Base-by-base conservation (phyloP, 2,113 vertebrate genomes). In the Nansenia antarctica region DNA sequence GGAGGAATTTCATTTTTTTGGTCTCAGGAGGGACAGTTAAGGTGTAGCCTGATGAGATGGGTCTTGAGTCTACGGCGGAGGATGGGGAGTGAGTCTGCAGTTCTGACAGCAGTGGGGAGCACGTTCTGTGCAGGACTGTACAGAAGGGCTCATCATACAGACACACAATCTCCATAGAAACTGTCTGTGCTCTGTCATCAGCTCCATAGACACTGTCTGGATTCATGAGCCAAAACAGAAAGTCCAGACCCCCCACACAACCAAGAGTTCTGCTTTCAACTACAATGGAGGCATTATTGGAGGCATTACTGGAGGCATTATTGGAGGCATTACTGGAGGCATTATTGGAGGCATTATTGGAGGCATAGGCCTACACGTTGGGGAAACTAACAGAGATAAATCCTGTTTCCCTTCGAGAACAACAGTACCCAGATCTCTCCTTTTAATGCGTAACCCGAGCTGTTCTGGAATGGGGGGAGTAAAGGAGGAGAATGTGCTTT, bases 391-490 rank as follows among this genome's bases (percentile, higher is more conserved):
- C 27, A 29, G 42, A 45, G 20, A 42, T 54, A 29, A 37, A 34
- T n/a, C 8, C 68, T n/a, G n/a, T n/a, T n/a, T 60, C 32, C 9
- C 52, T 62, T 42, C 20, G 3, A 12, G 20, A 34, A 72, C 72
- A 52, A 64, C 66, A 62, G n/a, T 45, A 52, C 34, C 57, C 67
- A n/a, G n/a, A n/a, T n/a, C n/a, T n/a, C n/a, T n/a, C 62, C 58
- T 68, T 69, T 71, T 6, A 55, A 54, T 39, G 11, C 18, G 67
- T 42, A 76, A 73, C 62, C 20, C n/a, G 71, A 77, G 74, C 74
- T 14, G 20, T 18, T n/a, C n/a, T n/a, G n/a, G n/a, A n/a, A n/a
- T n/a, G n/a, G 18, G 39, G 39, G 2, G 12, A 15, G 39, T 5
- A 42, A 42, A 42, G 2, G 12, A 15, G 39, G 1, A 42, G 18